These are phyloP conservation scores for Florisuga fusca DNA, from an alignment of 2,797 vertebrate genomes.

Conservation along the genomic window DNA sequence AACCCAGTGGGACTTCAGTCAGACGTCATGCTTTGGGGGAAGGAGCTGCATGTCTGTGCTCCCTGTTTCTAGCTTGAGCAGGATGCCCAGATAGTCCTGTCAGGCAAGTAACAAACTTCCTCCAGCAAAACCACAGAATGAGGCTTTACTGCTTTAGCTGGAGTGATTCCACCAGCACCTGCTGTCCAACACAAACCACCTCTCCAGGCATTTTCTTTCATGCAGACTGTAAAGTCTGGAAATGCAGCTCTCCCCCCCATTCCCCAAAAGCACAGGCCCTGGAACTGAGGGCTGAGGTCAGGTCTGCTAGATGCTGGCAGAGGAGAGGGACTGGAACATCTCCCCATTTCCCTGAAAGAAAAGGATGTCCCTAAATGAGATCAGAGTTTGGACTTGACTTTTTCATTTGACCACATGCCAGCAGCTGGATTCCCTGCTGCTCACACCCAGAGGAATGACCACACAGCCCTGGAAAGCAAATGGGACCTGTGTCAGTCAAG, in stretches of 20 bases:
- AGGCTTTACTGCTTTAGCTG: background rate
- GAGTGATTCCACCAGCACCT: background rate
- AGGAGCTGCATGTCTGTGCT: background rate
- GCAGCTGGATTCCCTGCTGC: background rate
- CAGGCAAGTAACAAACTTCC: background rate
- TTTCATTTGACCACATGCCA: background rate
- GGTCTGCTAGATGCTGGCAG: background rate
- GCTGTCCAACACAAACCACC: background rate
- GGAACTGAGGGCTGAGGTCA: background rate
- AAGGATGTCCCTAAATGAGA: background rate
- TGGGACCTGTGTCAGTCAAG: too few species aligned
- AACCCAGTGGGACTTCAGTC: background rate
- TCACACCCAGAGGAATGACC: background rate
- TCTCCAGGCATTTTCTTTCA: background rate
- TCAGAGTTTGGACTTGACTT: background rate
- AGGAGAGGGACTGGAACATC: background rate
- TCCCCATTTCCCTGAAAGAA: background rate
- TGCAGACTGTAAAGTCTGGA: accelerated
- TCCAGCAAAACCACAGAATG: background rate
- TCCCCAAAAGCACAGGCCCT: background rate
- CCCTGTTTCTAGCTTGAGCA: background rate
- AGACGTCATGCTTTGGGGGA: background rate
- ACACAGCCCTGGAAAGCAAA: background rate
- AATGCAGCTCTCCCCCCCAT: background rate
- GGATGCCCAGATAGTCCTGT: background rate